phyloP scores from a whole-genome alignment of 2,797 vertebrate genomes.

The Urosaurus nigricauda region DNA sequence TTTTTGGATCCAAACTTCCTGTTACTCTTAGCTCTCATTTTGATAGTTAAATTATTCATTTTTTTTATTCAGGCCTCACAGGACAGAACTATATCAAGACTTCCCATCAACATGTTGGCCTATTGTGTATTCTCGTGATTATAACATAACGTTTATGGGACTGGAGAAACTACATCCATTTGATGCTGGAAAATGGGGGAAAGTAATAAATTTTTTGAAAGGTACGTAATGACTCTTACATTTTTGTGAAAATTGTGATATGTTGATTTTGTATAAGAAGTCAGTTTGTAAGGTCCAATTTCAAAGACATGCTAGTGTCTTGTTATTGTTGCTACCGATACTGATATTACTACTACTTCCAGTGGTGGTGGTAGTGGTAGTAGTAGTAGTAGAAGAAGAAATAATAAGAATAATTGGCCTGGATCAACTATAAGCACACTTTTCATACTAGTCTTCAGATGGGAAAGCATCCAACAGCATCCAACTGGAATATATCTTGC shows the following conservation, averaged over 20 bases:
- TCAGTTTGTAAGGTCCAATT: not conserved
- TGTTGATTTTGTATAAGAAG: not conserved
- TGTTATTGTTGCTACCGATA: not conserved
- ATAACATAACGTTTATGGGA: conserved; percentile 98
- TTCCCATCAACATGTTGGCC: conserved; percentile 84
- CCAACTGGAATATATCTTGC: not conserved
- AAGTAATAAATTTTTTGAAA: conserved; percentile 93
- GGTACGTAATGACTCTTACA: conserved; percentile 78
- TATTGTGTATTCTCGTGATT: conserved; percentile 92
- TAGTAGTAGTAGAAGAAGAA: not conserved
- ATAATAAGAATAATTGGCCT: no score
- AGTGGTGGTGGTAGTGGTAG: not conserved
- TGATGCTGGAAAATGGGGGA: conserved; percentile 96
- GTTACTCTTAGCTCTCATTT: not conserved
- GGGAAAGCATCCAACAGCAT: not conserved
- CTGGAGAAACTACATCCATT: conserved; percentile 96
- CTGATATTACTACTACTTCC: no score
- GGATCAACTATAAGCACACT: not conserved
- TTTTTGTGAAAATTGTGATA: not conserved
- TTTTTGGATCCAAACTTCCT: not conserved
- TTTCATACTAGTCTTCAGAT: not conserved
- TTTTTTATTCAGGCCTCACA: conserved; percentile 81
- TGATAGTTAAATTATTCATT: not conserved
- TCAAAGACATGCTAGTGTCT: not conserved
- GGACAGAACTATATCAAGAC: conserved; percentile 84